Evolutionary conservation across 2,113 vertebrate genomes (phyloP), one percentile per base, ranked within the genome.

Genomic region (Rhea americana): DNA sequence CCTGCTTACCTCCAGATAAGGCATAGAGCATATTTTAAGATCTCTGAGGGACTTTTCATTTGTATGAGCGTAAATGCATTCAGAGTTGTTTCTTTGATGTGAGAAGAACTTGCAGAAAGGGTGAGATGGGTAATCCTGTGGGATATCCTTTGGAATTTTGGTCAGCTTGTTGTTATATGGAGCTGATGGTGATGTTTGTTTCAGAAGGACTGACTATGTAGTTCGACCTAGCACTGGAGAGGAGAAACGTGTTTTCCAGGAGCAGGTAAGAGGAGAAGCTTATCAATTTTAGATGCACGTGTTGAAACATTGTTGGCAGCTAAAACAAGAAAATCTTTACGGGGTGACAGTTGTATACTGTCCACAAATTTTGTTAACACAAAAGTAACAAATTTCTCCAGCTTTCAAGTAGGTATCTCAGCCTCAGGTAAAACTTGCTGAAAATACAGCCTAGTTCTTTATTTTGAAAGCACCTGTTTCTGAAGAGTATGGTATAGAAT

Each of bases 141-240:
- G 37, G 89, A 5, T 11, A 25, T n/a, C 67, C 37, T 59, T 47
- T 55, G 48, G 51, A 72, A 11, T 35, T 59, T 5, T 20, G 43
- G 26, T 37, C 91, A 22, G 15, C 8, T 67, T 12, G 4, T 10
- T 48, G 67, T 79, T 58, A 51, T 73, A 89, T 47, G 82, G 74
- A 71, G 13, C 65, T 95, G 59, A 97, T 47, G 30, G 14, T 86
- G 24, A 56, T 83, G 70, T 94, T 56, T 94, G 87, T 97, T 98
- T 91, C 97, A 99, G 99, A 96, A 99, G 99, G 90, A 99, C 99
- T 43, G 99, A 99, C 97, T 99, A 99, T 3, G 98, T 99, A 73
- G 99, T 99, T 82, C 98, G 99, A 32, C 99, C 99, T 61, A 99
- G 99, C 96, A 99, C 99, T 2, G 99, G 98, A 75, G 99, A 99